Conservation (phyloP, 2,797 vertebrate genomes). For the Epinephelus awoara region DNA sequence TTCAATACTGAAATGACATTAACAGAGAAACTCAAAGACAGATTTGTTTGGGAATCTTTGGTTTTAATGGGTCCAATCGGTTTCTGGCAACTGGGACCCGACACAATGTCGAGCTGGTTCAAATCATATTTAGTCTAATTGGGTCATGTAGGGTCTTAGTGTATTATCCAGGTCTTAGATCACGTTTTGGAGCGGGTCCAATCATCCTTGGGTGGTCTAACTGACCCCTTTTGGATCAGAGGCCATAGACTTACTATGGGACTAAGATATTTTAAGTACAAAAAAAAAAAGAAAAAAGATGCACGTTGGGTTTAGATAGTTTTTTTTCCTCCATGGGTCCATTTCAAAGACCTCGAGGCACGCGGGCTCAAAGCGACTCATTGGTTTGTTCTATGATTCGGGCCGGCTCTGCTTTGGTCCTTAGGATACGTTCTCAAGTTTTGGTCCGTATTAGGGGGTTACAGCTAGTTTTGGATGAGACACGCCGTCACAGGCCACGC, state of each 20-base stretch:
- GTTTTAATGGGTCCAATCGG: background rate
- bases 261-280: too few relatives aligned
- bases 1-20: background rate
- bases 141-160: too few relatives aligned
- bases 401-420: slow-evolving; percentile 4
- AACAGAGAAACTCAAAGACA: background rate
- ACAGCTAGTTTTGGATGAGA: background rate
- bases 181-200: background rate
- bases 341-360: background rate
- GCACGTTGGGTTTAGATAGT: background rate
- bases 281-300: background rate
- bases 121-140: background rate
- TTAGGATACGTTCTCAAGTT: slow-evolving; percentile 5
- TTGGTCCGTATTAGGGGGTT: background rate
- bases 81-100: background rate
- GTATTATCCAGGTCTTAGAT: background rate
- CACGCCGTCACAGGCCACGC: background rate
- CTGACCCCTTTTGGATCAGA: background rate
- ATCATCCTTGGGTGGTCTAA: too few relatives aligned
- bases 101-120: background rate
- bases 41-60: background rate
- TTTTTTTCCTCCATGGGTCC: background rate
- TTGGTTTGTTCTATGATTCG: background rate
- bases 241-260: background rate
- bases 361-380: background rate